Percentiles rank a stretch among this genome's conserved stretches.
These are phyloP conservation scores for Polyodon spathula DNA, from an alignment of 2,113 vertebrate genomes.

Conservation along the genomic window DNA sequence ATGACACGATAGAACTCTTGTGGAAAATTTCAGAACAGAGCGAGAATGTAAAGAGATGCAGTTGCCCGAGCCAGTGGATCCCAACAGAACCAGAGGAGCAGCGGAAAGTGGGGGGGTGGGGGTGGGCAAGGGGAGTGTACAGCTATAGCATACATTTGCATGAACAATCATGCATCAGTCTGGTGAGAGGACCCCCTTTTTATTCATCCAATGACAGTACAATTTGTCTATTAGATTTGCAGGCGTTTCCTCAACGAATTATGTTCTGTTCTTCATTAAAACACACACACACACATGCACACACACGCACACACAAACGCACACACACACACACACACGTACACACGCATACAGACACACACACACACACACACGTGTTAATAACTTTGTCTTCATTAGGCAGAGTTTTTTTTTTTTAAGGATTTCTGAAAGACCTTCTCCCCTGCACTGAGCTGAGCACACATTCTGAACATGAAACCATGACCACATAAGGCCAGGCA, in stretches of 20 bases:
- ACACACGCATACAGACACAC: background rate
- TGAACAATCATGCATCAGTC: too few relatives aligned
- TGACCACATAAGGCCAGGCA: conserved; percentile 64
- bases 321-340: too few relatives aligned
- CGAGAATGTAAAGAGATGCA: background rate
- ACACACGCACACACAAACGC: too few relatives aligned
- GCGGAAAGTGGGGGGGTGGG: background rate
- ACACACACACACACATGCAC: too few relatives aligned
- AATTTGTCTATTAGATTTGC: too few relatives aligned
- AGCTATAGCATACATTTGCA: too few relatives aligned
- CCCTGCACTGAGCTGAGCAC: background rate
- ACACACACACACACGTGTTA: conserved; percentile 3
- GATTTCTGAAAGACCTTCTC: background rate
- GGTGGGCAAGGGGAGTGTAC: background rate
- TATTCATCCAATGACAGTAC: too few relatives aligned
- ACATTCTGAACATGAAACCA: conserved; percentile 25
- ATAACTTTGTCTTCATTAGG: conserved; percentile 1
- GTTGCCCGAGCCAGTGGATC: background rate
- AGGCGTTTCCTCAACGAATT: too few relatives aligned
- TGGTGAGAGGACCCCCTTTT: too few relatives aligned
- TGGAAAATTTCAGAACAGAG: background rate
- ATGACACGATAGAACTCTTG: background rate
- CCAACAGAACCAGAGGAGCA: background rate
- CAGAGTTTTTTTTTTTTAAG: background rate
- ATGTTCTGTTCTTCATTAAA: too few relatives aligned